Base-by-base conservation (phyloP, 2,797 vertebrate genomes). In the Hybognathus amarus region DNA sequence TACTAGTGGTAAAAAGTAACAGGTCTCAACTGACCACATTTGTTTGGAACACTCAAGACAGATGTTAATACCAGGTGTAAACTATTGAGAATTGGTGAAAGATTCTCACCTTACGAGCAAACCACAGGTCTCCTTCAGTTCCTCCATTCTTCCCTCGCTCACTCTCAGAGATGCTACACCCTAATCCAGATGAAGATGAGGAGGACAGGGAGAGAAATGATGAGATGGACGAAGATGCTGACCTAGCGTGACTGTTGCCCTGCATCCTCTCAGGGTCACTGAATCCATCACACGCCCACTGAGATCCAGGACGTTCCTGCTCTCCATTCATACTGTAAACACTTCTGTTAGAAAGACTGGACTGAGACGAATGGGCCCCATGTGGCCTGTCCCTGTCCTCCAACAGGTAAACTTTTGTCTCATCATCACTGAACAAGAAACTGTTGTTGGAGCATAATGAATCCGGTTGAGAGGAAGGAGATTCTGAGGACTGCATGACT, bases 71-170 rank as follows among this genome's bases (percentile, higher is more conserved):
- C 5, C 70, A 73, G 20, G 5, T 36, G 47, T 52, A 36, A 52
- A 73, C 27, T 30, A 4, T 66, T 64, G 8, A 42, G 76, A 33
- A 71, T 13, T 38, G 24, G 5, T 67, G 33, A 54, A 74, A 71
- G 71, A 64, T 38, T 22, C 81, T 50, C 82, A 98, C 97, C 95
- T 98, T 98, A 82, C 96, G 95, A 82, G 97, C 95, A 78, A 99
- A 99, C 20, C 96, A 89, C 54, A 92, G 87, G 82, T 98, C 97
- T 54, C 96, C 95, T 11, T 96, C 92, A 0, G 95, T 95, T 90
- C 73, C 90, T 83, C 87, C 30, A 66, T 85, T 84, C 54, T 81
- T 87, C 79, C 6, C 38, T 27, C 0, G 85, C 76, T 79, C 83
- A 0, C 22, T 59, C 50, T 89, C 38, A 9, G 68, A 47, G 17